Percentiles rank a stretch among this genome's conserved stretches.
Conservation (phyloP, 2,888 invertebrate species). For the Sinohyriopsis cumingii region DNA sequence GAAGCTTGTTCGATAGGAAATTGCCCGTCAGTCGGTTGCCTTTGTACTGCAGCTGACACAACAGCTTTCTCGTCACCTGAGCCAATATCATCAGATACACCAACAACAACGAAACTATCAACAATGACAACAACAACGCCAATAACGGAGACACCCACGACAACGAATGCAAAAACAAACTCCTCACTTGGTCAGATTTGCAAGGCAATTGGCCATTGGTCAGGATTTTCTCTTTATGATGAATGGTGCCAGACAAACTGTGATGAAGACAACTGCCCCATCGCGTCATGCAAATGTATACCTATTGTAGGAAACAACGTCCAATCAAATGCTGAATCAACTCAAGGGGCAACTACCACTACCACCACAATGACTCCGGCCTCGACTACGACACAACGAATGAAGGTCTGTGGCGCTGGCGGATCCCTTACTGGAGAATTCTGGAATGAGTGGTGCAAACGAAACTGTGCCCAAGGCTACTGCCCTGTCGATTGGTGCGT, state of each 20-base stretch:
- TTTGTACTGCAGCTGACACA: not conserved
- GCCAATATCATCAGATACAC: no score
- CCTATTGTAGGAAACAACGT: not conserved
- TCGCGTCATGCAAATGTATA: slow-evolving; percentile 22
- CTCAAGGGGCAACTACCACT: no score
- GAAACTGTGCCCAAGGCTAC: slow-evolving; percentile 21
- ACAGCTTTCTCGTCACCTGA: no score
- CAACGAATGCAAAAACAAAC: no score
- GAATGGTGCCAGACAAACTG: slow-evolving; percentile 30
- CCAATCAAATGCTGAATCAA: no score
- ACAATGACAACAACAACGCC: no score
- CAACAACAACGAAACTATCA: no score
- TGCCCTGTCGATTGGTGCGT: slow-evolving; percentile 23
- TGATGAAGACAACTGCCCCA: slow-evolving; percentile 22
- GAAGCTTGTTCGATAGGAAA: no score
- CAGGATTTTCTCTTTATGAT: slow-evolving; percentile 16
- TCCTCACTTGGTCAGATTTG: slow-evolving; percentile 6
- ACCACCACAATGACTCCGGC: no score
- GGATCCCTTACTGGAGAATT: slow-evolving; percentile 19
- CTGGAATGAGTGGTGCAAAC: slow-evolving; percentile 33
- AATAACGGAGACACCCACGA: no score
- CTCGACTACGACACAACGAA: no score
- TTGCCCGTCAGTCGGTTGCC: not conserved
- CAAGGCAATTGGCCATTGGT: slow-evolving; percentile 28
- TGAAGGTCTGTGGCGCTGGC: slow-evolving; percentile 13